Conservation (phyloP, 2,888 invertebrate species). For the Nowickia ferox region DNA sequence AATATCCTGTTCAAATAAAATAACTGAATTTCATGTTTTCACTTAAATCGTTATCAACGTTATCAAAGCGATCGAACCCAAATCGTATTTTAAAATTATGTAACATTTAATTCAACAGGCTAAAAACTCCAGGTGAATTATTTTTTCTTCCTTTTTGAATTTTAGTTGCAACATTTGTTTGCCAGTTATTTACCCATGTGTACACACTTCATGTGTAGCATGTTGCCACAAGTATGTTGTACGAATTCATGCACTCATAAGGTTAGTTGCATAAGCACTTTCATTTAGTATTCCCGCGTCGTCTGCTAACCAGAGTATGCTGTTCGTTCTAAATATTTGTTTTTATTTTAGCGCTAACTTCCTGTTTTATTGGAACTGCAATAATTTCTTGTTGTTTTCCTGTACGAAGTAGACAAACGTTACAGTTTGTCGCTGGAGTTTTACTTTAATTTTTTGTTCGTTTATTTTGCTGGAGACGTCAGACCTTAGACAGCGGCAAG, state of each 20-base stretch:
- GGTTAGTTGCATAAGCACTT: conserved; percentile 69
- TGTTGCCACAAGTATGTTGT: conserved; percentile 16
- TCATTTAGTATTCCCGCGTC: conserved; percentile 66
- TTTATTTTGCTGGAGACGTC: conserved; percentile 17
- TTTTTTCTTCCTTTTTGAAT: conserved; percentile 11
- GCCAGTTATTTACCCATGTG: conserved; percentile 5
- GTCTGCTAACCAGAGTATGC: conserved; percentile 42
- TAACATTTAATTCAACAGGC: conserved; percentile 62
- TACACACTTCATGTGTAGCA: not conserved
- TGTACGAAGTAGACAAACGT: conserved; percentile 51
- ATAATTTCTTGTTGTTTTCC: conserved; percentile 36
- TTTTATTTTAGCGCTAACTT: conserved; percentile 65
- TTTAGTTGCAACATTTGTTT: conserved; percentile 51
- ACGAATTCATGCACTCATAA: conserved; percentile 1
- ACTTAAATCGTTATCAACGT: not conserved
- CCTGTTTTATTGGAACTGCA: conserved; percentile 65
- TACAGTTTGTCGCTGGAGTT: conserved; percentile 57
- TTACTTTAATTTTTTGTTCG: not conserved
- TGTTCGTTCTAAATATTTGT: conserved; percentile 65
- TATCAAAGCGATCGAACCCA: not conserved
- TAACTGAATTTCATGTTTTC: not conserved
- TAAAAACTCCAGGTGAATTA: conserved; percentile 56
- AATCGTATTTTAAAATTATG: conserved; percentile 10
- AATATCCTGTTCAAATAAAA: not conserved
- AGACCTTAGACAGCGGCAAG: conserved; percentile 58